These are phyloP conservation scores for Dendroctonus ponderosae DNA, from an alignment of 1,140 invertebrate species.

Conservation along the genomic window DNA sequence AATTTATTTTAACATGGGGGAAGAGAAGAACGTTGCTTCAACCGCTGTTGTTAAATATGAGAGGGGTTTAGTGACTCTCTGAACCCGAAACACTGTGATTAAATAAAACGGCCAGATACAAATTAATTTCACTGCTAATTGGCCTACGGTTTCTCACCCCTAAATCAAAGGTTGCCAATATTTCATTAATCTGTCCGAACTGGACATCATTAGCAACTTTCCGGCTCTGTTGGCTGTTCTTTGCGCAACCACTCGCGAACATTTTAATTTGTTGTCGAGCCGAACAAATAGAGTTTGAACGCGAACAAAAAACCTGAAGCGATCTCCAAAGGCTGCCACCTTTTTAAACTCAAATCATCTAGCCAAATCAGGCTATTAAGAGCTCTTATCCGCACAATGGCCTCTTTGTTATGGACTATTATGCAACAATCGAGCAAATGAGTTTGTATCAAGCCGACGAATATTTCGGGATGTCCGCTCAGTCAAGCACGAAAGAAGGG, in stretches of 20 bases:
- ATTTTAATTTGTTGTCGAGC: slow-evolving; percentile 4
- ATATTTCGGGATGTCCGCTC: slow-evolving; percentile 38
- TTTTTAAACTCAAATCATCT: slow-evolving; percentile 40
- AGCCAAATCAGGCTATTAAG: slow-evolving; percentile 41
- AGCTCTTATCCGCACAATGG: slow-evolving; percentile 35
- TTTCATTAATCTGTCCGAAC: no score
- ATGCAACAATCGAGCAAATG: slow-evolving; percentile 44
- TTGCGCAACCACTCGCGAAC: background rate
- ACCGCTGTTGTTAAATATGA: slow-evolving; percentile 26
- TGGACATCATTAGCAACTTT: no score
- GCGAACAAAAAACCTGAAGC: slow-evolving; percentile 23
- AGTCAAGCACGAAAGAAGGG: slow-evolving; percentile 39
- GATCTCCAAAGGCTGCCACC: slow-evolving; percentile 39
- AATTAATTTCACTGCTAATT: slow-evolving; percentile 14
- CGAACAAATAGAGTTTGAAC: slow-evolving; percentile 14
- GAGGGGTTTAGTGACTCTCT: slow-evolving; percentile 13
- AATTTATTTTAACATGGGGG: slow-evolving; percentile 44
- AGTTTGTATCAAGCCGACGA: slow-evolving; percentile 41
- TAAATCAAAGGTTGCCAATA: no score
- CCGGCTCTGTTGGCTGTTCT: no score
- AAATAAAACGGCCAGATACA: slow-evolving; percentile 12
- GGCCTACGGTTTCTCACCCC: background rate
- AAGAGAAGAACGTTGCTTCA: slow-evolving; percentile 29
- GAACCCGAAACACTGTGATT: slow-evolving; percentile 14
- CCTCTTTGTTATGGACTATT: slow-evolving; percentile 41